Evolutionary conservation across 64 coral and sea anemone species (phyloP), one percentile per base, ranked within the genome.

Genomic region (Actinia equina): DNA sequence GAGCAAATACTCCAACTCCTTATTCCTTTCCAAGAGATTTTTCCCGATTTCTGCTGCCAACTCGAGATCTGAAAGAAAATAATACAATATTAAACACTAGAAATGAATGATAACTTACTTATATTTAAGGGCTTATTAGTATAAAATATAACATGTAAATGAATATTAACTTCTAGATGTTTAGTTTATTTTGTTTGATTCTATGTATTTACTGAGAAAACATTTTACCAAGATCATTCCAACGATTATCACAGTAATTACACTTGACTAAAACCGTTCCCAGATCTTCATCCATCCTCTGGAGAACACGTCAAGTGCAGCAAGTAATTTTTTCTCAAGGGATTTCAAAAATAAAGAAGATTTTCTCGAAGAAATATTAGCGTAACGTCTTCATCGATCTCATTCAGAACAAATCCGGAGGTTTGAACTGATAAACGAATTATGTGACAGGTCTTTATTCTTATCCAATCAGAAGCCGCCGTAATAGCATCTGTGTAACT

Each of bases 11-110:
- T 99, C 97, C 86, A 99, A 87, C 86, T 99, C 97, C 80, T 93
- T 99, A 77, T 99, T 99, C 82, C 97, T 84, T 60, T 99, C 93
- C 58, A 99, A 63, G 7, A 99, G 88, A 91, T 99, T 99, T 80
- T 99, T 94, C 11, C 97, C 97, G 59, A 99, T 99, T 84, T 95
- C 97, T 17, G 97, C 97, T 9, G 97, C 97, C 77, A 99, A 85
- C 44, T 99, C 97, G 37, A 99, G 97, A 88, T 99, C 97, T 99
- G 69, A 62, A 86, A 26, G 25, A 64, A 23, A n/a, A 53, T 14
- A 44, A 70, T 16, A 43, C 19, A 52, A 46, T 17, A 85, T 85
- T 85, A 85, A 85, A 85, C 55, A 85, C 52, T 61, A 27, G 41
- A 74, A 42, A 14, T 74, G n/a, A n/a, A 69, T 69, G 10, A 74